Evolutionary conservation across 2,888 invertebrate species (phyloP).

Genomic region (Athalia rosae): DNA sequence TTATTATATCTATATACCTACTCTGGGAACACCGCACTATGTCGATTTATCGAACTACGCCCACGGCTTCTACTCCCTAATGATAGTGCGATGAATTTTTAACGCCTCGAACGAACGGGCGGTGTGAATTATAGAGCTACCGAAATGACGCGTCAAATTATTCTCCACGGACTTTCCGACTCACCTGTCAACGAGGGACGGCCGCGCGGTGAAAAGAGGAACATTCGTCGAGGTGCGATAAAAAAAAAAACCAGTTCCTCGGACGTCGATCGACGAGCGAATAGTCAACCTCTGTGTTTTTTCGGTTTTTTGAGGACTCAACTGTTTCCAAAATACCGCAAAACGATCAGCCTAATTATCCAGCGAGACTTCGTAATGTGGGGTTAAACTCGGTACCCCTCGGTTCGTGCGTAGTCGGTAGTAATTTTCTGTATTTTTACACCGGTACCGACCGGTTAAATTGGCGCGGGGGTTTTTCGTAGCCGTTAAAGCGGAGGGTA

Average conservation of each 20-base stretch:
- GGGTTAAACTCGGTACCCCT: slow-evolving; percentile 11
- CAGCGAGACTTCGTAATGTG: background rate
- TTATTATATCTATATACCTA: too few species aligned
- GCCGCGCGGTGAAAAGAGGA: background rate
- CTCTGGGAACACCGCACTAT: slow-evolving; percentile 12
- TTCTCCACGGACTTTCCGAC: slow-evolving; percentile 1
- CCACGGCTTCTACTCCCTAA: background rate
- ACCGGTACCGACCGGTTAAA: slow-evolving; percentile 8
- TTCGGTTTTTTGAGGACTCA: slow-evolving; percentile 6
- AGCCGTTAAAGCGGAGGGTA: background rate
- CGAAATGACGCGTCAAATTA: slow-evolving; percentile 26
- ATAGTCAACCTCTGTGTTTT: background rate
- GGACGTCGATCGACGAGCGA: background rate
- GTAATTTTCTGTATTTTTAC: slow-evolving; percentile 38
- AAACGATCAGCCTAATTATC: slow-evolving; percentile 24
- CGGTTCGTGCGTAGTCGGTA: slow-evolving; percentile 14
- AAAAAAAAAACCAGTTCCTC: background rate
- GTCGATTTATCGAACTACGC: slow-evolving; percentile 32
- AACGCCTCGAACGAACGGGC: slow-evolving; percentile 8
- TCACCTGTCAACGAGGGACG: slow-evolving; percentile 2
- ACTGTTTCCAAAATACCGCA: background rate
- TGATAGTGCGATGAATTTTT: slow-evolving; percentile 35
- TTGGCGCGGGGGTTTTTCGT: background rate
- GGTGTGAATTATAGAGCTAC: slow-evolving; percentile 29
- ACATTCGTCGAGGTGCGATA: background rate